Conservation (phyloP, 2,113 vertebrate species). For the Pterocles orientalis region DNA sequence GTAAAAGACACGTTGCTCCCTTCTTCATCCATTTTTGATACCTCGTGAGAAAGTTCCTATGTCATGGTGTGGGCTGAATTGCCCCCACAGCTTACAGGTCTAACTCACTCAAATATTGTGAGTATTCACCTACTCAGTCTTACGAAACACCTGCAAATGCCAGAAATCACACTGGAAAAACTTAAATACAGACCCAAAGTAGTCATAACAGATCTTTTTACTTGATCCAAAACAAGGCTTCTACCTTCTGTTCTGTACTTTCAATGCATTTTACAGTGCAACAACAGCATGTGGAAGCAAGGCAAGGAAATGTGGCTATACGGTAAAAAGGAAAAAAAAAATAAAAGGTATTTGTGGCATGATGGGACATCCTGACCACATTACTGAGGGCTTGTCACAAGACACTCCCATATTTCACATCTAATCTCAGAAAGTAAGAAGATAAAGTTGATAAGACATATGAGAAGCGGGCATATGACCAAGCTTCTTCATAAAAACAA, state of each 20-base stretch:
- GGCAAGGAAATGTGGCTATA: neutral
- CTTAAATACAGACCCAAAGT: neutral
- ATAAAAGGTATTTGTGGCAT: neutral
- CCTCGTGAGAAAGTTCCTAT: neutral
- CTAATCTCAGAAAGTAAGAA: neutral
- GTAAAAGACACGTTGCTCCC: neutral
- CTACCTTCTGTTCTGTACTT: neutral
- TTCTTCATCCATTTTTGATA: neutral
- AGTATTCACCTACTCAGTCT: neutral
- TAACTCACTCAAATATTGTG: neutral
- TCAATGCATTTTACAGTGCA: neutral
- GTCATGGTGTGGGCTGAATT: neutral
- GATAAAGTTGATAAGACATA: slow-evolving; percentile 3
- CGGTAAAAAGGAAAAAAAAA: neutral
- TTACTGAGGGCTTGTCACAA: neutral
- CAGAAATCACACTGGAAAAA: neutral
- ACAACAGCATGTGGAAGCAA: neutral
- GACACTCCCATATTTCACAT: neutral
- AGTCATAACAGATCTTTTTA: neutral
- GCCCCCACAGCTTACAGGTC: neutral
- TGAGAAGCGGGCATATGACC: neutral
- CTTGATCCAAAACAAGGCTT: neutral
- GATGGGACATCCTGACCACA: neutral
- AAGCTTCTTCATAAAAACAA: neutral
- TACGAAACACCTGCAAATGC: neutral